Percentiles rank a stretch among this genome's conserved stretches.
These are phyloP conservation scores for Eucidaris tribuloides DNA, from an alignment of 35 echinoderm and acorn worm species.

Conservation along the genomic window DNA sequence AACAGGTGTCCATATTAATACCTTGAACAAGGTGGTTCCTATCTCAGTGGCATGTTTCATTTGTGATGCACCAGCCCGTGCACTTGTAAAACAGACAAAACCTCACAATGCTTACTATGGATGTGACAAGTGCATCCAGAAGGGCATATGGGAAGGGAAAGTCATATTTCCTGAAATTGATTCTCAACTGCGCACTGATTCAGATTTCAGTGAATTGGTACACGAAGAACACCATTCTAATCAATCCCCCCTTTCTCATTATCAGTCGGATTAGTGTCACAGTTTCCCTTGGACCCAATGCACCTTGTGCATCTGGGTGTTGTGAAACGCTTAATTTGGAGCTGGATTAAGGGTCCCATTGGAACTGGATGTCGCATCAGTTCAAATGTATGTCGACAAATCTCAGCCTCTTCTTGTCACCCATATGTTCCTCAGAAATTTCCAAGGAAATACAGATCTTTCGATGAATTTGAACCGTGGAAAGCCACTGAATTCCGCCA, in stretches of 20 bases:
- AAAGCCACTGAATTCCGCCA: conserved; percentile 65
- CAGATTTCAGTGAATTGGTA: conserved; percentile 22
- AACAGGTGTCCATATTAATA: neutral
- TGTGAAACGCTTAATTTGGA: conserved; percentile 27
- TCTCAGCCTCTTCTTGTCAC: conserved; percentile 31
- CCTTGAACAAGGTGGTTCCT: neutral
- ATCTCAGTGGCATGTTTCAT: conserved; percentile 19
- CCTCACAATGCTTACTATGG: conserved; percentile 32
- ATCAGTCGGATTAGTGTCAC: conserved; percentile 38
- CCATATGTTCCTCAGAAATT: conserved; percentile 61
- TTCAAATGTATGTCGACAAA: neutral
- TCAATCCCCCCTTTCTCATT: conserved; percentile 22
- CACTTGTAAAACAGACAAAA: conserved; percentile 46
- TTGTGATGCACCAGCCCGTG: conserved; percentile 66
- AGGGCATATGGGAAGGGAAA: conserved; percentile 35
- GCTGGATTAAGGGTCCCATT: conserved; percentile 61
- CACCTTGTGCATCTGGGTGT: conserved; percentile 65
- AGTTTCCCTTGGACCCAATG: conserved; percentile 75
- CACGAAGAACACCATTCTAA: conserved; percentile 52
- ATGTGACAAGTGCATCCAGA: conserved; percentile 49
- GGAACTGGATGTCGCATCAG: conserved; percentile 25
- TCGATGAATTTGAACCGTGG: conserved; percentile 49
- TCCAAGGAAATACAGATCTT: conserved; percentile 45
- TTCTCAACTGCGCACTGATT: conserved; percentile 49
- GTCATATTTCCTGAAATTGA: conserved; percentile 55